Evolutionary conservation across 2,113 vertebrate species (phyloP).

Genomic region (Cyprinodon variegatus): DNA sequence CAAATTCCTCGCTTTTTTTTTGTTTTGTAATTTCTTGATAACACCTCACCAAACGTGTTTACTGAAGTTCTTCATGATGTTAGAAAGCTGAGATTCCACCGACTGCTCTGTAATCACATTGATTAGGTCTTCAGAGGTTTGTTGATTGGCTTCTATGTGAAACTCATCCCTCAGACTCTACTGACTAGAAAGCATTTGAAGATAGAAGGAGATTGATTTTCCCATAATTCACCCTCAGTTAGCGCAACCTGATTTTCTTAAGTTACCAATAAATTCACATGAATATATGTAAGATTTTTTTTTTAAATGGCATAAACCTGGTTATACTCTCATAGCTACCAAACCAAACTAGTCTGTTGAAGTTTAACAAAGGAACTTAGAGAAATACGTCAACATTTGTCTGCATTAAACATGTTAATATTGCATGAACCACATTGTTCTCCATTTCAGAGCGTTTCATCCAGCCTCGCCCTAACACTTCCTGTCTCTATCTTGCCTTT

Average conservation of each 20-base stretch:
- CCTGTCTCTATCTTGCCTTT: conserved; percentile 19
- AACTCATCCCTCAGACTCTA: neutral
- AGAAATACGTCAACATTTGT: neutral
- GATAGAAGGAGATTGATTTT: conserved; percentile 4
- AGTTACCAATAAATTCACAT: neutral
- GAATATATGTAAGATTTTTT: neutral
- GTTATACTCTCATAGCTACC: neutral
- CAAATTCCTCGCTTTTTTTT: neutral
- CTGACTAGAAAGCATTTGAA: neutral
- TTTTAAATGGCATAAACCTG: no score
- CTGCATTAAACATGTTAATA: neutral
- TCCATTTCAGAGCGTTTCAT: neutral
- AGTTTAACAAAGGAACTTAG: neutral
- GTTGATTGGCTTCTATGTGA: conserved; percentile 9
- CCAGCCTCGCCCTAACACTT: conserved; percentile 1
- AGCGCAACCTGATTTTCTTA: neutral
- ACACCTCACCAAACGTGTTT: neutral
- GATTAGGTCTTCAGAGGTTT: conserved; percentile 3
- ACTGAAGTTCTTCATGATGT: neutral
- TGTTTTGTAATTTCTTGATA: neutral
- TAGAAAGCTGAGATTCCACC: neutral
- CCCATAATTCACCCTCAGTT: neutral
- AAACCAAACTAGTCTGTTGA: neutral
- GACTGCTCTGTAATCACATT: conserved; percentile 6
- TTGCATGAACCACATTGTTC: neutral